A percentile compares a stretch with the other conserved stretches of the same genome.
phyloP scores from a whole-genome alignment of 2,888 invertebrate species.

The Hanleya hanleyi region DNA sequence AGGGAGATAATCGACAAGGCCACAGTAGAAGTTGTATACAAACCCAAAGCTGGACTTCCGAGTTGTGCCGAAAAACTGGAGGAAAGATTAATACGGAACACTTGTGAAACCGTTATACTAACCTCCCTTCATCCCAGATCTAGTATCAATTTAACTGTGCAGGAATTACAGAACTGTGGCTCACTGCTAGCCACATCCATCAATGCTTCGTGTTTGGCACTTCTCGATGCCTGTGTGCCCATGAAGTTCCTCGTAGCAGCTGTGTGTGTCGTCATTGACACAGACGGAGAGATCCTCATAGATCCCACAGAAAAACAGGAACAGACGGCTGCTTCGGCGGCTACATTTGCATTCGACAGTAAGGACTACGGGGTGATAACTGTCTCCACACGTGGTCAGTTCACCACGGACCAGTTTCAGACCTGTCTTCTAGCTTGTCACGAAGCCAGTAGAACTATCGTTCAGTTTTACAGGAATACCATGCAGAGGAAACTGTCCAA shows the following conservation, averaged over 20 bases:
- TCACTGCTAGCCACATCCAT: slow-evolving; percentile 83
- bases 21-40: slow-evolving; percentile 85
- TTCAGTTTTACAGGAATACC: slow-evolving; percentile 62
- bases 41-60: slow-evolving; percentile 85
- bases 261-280: slow-evolving; percentile 81
- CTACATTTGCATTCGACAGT: slow-evolving; percentile 67
- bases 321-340: slow-evolving; percentile 58
- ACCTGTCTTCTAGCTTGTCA: slow-evolving; percentile 48
- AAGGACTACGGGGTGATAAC: slow-evolving; percentile 55
- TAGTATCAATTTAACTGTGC: slow-evolving; percentile 84
- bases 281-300: slow-evolving; percentile 78
- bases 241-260: slow-evolving; percentile 89
- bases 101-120: slow-evolving; percentile 84
- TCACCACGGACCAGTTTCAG: slow-evolving; percentile 59
- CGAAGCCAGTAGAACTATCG: slow-evolving; percentile 53
- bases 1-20: slow-evolving; percentile 86
- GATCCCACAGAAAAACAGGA: slow-evolving; percentile 78
- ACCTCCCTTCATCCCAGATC: slow-evolving; percentile 86
- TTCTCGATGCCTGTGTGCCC: slow-evolving; percentile 87
- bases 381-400: slow-evolving; percentile 54
- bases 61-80: slow-evolving; percentile 82
- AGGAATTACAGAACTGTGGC: slow-evolving; percentile 85
- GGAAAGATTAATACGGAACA: slow-evolving; percentile 84
- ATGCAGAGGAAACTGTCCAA: slow-evolving; percentile 60
- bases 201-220: slow-evolving; percentile 87